Percentiles rank a stretch among this genome's conserved stretches.
Conservation (phyloP, 1,140 invertebrate species). For the Brachionus asplanchnoidis region DNA sequence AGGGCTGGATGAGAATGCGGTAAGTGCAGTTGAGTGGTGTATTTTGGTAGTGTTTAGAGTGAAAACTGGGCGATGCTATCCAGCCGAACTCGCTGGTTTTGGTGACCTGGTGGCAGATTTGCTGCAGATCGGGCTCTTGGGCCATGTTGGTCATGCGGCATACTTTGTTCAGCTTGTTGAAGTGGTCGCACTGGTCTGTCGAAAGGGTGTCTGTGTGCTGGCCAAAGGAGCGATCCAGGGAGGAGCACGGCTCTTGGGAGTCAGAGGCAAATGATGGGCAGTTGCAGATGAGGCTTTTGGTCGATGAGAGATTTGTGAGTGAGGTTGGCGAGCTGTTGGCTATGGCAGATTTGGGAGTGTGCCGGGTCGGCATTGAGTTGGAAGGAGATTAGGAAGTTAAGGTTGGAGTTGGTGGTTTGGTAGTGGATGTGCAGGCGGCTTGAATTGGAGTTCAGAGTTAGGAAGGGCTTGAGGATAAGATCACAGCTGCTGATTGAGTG, state of each 20-base stretch:
- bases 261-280: not conserved
- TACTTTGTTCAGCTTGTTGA: not conserved
- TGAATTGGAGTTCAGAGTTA: not conserved
- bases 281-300: not conserved
- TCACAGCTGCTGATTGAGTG: not conserved
- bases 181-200: not conserved
- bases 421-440: not conserved
- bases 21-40: not conserved
- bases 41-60: not conserved
- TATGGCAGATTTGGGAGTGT: not conserved
- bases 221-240: not conserved
- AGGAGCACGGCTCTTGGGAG: not conserved
- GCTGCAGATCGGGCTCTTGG: not conserved
- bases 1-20: constrained; percentile 5
- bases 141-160: not conserved
- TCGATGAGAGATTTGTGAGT: not conserved
- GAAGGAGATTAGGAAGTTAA: not conserved
- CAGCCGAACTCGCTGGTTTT: not conserved
- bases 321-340: not conserved
- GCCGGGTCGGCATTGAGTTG: not conserved
- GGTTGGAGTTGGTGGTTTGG: not conserved
- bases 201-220: not conserved
- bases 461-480: not conserved
- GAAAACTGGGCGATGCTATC: constrained; percentile 34
- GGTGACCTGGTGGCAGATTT: not conserved